Conservation (phyloP, 2,797 vertebrate genomes). For the Lemur catta region DNA sequence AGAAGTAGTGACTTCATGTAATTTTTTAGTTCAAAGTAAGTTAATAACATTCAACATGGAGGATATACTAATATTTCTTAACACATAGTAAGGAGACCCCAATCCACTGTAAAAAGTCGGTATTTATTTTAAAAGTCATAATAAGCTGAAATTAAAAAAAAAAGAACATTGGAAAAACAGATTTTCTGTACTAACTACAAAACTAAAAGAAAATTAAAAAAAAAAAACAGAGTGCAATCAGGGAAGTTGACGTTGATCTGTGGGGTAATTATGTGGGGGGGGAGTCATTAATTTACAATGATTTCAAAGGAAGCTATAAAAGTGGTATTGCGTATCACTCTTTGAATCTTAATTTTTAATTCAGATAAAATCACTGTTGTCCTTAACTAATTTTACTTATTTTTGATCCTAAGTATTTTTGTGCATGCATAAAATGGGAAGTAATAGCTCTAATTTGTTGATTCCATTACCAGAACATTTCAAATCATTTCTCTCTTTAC, state of each 20-base stretch:
- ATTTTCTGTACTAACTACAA: too few species aligned
- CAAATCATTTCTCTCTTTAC: not conserved
- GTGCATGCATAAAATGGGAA: not conserved
- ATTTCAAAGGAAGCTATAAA: not conserved
- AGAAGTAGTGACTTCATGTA: not conserved
- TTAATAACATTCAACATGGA: not conserved
- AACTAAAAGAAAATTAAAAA: too few species aligned
- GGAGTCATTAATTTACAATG: not conserved
- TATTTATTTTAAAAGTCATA: not conserved
- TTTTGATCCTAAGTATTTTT: not conserved
- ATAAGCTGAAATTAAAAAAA: too few species aligned
- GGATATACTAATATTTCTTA: not conserved
- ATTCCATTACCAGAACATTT: not conserved
- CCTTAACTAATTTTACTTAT: not conserved
- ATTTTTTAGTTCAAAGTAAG: not conserved
- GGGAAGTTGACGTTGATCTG: too few species aligned
- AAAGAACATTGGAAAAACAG: too few species aligned
- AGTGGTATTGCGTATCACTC: not conserved
- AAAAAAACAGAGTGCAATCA: too few species aligned
- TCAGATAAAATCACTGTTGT: not conserved
- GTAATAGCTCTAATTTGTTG: not conserved
- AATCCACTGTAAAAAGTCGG: not conserved
- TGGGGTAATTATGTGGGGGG: too few species aligned
- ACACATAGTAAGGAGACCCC: not conserved
- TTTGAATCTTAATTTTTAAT: not conserved